Evolutionary conservation across 2,888 invertebrate species (phyloP).

Genomic region (Yponomeuta plumbellus): DNA sequence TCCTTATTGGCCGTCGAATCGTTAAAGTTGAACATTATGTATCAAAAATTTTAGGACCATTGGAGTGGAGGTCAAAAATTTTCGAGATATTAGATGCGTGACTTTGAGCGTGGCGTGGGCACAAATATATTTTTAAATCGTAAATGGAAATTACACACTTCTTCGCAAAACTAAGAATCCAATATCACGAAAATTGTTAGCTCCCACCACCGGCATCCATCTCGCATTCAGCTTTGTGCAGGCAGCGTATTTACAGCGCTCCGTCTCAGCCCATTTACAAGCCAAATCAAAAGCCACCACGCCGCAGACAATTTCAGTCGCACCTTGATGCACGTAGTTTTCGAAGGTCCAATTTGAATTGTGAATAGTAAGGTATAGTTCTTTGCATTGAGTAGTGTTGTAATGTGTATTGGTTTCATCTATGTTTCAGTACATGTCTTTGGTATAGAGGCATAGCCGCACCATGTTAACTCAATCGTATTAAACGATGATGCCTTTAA

Average conservation of each 20-base stretch:
- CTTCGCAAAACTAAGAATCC: background rate
- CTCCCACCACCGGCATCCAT: background rate
- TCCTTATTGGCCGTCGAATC: no score
- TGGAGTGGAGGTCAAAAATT: no score
- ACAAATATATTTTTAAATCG: no score
- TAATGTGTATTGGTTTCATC: background rate
- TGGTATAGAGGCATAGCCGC: no score
- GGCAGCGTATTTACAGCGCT: conserved; percentile 1
- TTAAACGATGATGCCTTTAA: no score
- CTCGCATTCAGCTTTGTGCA: background rate
- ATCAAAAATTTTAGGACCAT: no score
- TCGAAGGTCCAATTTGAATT: background rate
- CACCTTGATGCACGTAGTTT: background rate
- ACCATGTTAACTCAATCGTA: no score
- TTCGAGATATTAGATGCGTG: no score
- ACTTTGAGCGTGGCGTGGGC: no score
- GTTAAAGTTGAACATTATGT: no score
- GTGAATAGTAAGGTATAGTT: background rate
- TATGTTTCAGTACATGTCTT: no score
- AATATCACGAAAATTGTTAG: background rate
- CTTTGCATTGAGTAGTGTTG: background rate
- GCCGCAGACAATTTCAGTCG: conserved; percentile 8
- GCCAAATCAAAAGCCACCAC: conserved; percentile 19
- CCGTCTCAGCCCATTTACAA: conserved; percentile 17
- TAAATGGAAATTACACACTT: no score